These are phyloP conservation scores for Steinernema scapterisci DNA, from an alignment of 2,888 invertebrate genomes.

Conservation along the genomic window DNA sequence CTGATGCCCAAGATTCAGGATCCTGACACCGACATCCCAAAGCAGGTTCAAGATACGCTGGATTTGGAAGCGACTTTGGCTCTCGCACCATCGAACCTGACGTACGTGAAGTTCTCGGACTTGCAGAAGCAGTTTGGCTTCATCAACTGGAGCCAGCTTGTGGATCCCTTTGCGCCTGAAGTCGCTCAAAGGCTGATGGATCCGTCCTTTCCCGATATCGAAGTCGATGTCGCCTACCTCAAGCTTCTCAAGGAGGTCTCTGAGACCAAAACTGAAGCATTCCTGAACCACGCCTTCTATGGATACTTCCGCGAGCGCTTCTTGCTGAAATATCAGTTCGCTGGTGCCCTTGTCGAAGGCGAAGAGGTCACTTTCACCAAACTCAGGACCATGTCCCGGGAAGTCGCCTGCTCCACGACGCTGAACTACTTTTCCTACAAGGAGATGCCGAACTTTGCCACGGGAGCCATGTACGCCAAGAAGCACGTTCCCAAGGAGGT, in stretches of 20 bases:
- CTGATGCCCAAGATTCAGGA: neutral
- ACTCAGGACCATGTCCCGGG: too few relatives aligned
- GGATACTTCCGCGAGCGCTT: neutral
- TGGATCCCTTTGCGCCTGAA: too few relatives aligned
- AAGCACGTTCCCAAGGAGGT: neutral
- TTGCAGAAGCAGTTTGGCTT: too few relatives aligned
- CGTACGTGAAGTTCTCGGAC: too few relatives aligned
- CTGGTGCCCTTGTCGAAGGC: too few relatives aligned
- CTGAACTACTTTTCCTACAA: neutral
- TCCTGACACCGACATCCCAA: neutral
- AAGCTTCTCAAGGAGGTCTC: neutral
- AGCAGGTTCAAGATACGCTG: neutral
- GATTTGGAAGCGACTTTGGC: neutral
- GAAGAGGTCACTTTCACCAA: neutral
- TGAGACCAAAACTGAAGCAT: neutral
- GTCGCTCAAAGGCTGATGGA: neutral
- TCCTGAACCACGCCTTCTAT: neutral
- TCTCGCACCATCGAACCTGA: too few relatives aligned
- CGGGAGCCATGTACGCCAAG: neutral
- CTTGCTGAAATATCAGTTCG: constrained; percentile 3
- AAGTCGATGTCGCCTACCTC: neutral
- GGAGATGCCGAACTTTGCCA: constrained; percentile 2
- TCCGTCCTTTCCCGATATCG: neutral
- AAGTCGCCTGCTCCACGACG: neutral
- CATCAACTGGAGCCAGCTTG: neutral